Base-by-base conservation (phyloP, 92 coral and sea anemone species). In the Metridium senile region DNA sequence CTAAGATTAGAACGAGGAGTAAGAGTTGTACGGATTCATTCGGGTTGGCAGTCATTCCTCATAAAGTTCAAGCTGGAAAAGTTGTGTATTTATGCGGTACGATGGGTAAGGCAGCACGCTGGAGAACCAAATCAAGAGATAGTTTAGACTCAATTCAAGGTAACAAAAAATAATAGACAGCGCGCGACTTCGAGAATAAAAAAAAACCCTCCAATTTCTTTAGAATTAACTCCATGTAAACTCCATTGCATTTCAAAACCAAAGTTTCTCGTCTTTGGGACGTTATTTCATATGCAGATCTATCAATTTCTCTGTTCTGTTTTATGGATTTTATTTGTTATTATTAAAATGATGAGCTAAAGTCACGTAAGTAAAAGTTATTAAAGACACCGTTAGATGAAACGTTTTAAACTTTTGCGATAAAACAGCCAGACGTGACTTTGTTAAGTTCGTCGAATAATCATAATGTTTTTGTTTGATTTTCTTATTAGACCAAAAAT, bases 41-140 rank as follows among this genome's bases (percentile, higher is more conserved):
- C 58, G 84, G 84, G 18, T 54, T 79, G 54, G 84, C 84, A 11
- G 84, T 79, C 34, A 39, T 79, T 47, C 84, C 84, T 11, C 75
- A 67, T n/a, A 34, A 79, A 21, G 59, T 71, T 33, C 43, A 22
- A 1, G 53, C 76, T 17, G 84, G 84, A 43, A 79, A 70, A 45
- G 68, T 79, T 21, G 73, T 79, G 26, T 79, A 79, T 46, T 31
- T 79, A 28, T 79, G 84, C 26, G 84, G 84, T 13, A 57, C 76
- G 31, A 39, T 79, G 9, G 70, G 43, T 30, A 34, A 56, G 64
- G 68, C 53, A 11, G 31, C 61, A n/a, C 52, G 62, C 21, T 62
- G 80, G 71, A 75, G 32, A 11, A 20, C 26, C 32, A 35, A 62
- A 10, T 74, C 66, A 11, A 23, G 70, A 23, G 58, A 39, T 1